Base-by-base conservation (phyloP, 2,113 vertebrate species). In the Tautogolabrus adspersus region DNA sequence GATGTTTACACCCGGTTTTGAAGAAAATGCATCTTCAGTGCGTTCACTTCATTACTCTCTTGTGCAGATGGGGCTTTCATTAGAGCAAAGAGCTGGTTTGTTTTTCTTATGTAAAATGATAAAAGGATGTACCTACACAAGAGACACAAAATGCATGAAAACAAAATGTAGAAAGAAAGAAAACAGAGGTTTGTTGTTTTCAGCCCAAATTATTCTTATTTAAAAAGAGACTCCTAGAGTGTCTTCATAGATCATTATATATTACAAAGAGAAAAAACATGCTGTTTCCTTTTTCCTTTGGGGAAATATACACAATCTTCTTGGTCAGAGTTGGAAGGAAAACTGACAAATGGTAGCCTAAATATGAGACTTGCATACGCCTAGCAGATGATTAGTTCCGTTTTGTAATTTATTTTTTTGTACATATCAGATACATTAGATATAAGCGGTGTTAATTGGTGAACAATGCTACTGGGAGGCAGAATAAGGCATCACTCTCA, bases 51-150 rank as follows among this genome's bases (percentile, higher is more conserved):
- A 81, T 82, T 79, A 72, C 73, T 66, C 79, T 49, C 13, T 11
- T 60, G 81, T 76, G 74, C 82, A 88, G 84, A 85, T 68, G 82
- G 78, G 72, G 65, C 81, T 88, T 84, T 80, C 69, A 83, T 84
- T 79, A 77, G 52, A 59, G 74, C 59, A 55, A 73, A 81, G 66
- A 85, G 69, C 52, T 3, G 73, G 79, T 83, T 77, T 82, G 79
- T 78, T 83, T 61, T 81, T 40, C 77, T 75, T 65, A 62, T 38
- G 62, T 77, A 75, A 84, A 74, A 81, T 74, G 66, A 59, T 75
- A 60, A 82, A 82, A 66, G 65, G 59, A 23, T 57, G 66, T 44
- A 66, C 55, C 78, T 68, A 46, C 65, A 68, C 18, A 30, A 62
- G 26, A 5, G 19, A 19, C 21, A 30, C 18, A 56, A 52, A 52